These are phyloP conservation scores for Pogonomyrmex barbatus DNA, from an alignment of 1,140 invertebrate genomes.

Conservation along the genomic window DNA sequence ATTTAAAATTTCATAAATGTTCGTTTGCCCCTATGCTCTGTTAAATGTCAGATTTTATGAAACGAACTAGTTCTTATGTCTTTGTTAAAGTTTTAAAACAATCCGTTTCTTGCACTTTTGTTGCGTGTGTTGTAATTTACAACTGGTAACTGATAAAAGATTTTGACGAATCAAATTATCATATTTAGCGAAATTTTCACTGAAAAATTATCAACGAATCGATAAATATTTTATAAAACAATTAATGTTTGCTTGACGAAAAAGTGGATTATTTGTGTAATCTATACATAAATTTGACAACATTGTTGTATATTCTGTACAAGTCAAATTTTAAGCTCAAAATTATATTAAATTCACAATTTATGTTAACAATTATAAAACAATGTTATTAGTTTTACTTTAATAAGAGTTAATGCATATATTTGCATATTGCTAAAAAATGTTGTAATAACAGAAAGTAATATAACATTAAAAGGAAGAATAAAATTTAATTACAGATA, in stretches of 20 bases:
- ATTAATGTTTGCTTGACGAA: neutral
- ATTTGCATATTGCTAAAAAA: neutral
- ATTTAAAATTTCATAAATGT: conserved; percentile 68
- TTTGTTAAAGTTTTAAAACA: conserved; percentile 23
- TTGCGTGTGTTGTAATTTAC: conserved; percentile 29
- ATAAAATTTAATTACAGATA: neutral
- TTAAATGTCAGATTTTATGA: conserved; percentile 63
- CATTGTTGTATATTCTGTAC: neutral
- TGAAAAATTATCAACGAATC: conserved; percentile 7
- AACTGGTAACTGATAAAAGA: conserved; percentile 44
- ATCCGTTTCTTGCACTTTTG: conserved; percentile 26
- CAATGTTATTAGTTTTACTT: neutral
- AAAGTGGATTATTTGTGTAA: neutral
- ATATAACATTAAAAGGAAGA: neutral
- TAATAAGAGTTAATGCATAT: neutral
- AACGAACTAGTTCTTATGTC: conserved; percentile 10
- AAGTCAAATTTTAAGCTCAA: conserved; percentile 6
- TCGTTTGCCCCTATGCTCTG: conserved; percentile 16
- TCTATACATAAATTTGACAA: neutral
- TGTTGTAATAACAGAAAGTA: neutral
- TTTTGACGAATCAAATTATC: conserved; percentile 39
- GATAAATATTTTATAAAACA: neutral
- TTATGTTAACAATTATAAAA: neutral
- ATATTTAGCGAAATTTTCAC: conserved; percentile 39
- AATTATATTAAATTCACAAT: neutral